Evolutionary conservation across 2,797 vertebrate genomes (phyloP).

Genomic region (Sebastes glaucus): DNA sequence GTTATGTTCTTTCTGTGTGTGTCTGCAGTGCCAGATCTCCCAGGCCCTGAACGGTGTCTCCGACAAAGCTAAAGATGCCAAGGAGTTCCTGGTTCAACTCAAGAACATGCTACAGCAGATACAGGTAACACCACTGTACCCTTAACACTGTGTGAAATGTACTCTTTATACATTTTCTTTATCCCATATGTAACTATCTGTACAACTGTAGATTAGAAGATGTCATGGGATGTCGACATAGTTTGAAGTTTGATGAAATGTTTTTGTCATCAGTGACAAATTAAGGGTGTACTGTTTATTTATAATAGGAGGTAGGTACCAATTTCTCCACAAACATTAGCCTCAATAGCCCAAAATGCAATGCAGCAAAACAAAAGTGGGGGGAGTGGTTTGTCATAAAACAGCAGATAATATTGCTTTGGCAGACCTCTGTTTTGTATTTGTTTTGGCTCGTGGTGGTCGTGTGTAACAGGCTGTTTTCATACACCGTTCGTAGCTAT

Average conservation of each 20-base stretch:
- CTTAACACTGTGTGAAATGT: not conserved
- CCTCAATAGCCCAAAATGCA: too few relatives aligned
- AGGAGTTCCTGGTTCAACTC: constrained; percentile 96
- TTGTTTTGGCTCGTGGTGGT: too few relatives aligned
- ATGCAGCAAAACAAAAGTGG: too few relatives aligned
- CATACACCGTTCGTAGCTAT: too few relatives aligned
- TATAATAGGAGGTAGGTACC: too few relatives aligned
- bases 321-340: too few relatives aligned
- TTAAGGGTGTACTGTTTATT: too few relatives aligned
- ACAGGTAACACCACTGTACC: constrained; percentile 84
- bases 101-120: constrained; percentile 98
- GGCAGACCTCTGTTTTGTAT: too few relatives aligned
- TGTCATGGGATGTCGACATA: too few relatives aligned
- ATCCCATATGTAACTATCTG: not conserved
- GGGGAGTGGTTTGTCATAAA: accelerated
- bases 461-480: too few relatives aligned
- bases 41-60: constrained; percentile 96
- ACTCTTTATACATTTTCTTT: not conserved
- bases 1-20: not conserved
- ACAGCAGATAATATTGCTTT: too few relatives aligned
- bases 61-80: constrained; percentile 97
- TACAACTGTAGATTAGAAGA: not conserved
- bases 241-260: not conserved
- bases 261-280: not conserved
- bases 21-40: constrained; percentile 91